Conservation (phyloP, 2,888 invertebrate genomes). For the Sisyra terminalis region DNA sequence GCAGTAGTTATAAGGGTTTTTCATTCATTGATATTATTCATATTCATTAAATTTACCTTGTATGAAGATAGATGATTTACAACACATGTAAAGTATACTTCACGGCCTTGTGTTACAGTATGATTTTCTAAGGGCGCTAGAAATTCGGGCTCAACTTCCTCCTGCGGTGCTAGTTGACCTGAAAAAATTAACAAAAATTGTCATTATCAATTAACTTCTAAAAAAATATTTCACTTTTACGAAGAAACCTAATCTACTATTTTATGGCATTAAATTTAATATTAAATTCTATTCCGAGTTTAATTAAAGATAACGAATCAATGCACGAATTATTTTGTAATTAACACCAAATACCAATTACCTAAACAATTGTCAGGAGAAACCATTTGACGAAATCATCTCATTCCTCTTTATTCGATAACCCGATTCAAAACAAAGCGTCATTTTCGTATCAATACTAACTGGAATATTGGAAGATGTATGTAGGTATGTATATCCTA, state of each 20-base stretch:
- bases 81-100: slow-evolving; percentile 78
- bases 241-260: not conserved
- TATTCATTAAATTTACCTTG: slow-evolving; percentile 40
- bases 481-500: too few relatives aligned
- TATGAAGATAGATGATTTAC: slow-evolving; percentile 78
- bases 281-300: not conserved
- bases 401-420: too few relatives aligned
- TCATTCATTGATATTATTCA: too few relatives aligned
- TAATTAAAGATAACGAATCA: not conserved
- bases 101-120: slow-evolving; percentile 74
- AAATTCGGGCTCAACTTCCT: slow-evolving; percentile 51
- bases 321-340: not conserved
- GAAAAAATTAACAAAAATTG: slow-evolving; percentile 5
- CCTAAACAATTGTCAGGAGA: not conserved
- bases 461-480: too few relatives aligned
- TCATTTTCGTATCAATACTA: too few relatives aligned
- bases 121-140: slow-evolving; percentile 71
- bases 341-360: not conserved
- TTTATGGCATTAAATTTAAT: not conserved
- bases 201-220: not conserved
- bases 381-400: too few relatives aligned
- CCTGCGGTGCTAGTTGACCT: slow-evolving; percentile 10
- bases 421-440: too few relatives aligned
- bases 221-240: slow-evolving; percentile 3
- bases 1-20: too few relatives aligned